Conservation (phyloP, 2,113 vertebrate genomes). For the Crotalus viridis region DNA sequence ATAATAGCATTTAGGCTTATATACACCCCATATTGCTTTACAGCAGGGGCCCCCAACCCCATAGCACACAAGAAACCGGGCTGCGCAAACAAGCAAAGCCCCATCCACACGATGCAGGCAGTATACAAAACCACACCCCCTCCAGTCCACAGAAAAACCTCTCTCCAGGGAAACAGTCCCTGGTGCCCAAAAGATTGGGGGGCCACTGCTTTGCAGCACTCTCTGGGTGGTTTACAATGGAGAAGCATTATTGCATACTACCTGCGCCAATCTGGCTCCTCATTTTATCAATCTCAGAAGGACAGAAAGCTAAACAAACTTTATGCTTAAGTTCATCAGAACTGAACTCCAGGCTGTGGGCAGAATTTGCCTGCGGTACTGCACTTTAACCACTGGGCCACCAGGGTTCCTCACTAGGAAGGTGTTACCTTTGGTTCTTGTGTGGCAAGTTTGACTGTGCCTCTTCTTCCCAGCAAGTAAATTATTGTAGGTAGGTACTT, state of each 20-base stretch:
- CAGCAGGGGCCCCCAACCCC: background rate
- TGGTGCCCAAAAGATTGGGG: background rate
- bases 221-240: background rate
- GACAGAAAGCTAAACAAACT: background rate
- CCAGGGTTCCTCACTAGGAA: background rate
- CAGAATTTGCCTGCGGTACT: background rate
- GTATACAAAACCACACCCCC: background rate
- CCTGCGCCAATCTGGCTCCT: background rate
- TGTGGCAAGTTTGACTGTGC: background rate
- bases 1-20: background rate
- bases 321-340: background rate
- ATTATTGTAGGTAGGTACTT: background rate
- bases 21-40: background rate
- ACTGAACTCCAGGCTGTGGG: background rate
- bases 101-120: background rate
- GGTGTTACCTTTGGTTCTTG: background rate
- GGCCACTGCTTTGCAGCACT: background rate
- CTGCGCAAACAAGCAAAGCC: background rate
- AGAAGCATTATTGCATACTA: background rate
- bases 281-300: background rate
- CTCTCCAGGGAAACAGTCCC: background rate
- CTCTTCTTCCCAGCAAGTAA: background rate
- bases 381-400: background rate
- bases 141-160: background rate
- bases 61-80: background rate